Conservation (phyloP, 2,113 vertebrate species). For the Agapornis roseicollis region DNA sequence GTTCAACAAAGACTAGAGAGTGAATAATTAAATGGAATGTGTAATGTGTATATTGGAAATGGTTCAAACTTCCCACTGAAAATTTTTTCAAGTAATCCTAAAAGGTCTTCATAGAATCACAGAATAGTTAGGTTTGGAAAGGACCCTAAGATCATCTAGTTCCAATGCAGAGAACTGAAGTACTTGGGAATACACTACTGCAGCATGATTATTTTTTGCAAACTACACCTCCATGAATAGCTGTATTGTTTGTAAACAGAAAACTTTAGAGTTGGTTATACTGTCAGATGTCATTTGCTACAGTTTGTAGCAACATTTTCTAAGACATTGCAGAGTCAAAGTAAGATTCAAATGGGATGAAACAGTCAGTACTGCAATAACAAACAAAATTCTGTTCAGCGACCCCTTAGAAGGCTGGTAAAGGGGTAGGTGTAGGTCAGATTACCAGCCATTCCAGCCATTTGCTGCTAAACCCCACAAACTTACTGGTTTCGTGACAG, state of each 20-base stretch:
- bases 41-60: not conserved
- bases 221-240: not conserved
- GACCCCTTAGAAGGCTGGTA: not conserved
- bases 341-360: not conserved
- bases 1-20: not conserved
- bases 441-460: not conserved
- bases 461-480: not conserved
- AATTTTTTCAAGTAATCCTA: not conserved
- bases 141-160: too few relatives aligned
- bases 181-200: not conserved
- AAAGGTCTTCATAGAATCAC: not conserved
- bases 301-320: not conserved
- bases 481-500: not conserved
- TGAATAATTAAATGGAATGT: not conserved
- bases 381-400: not conserved
- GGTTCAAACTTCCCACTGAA: not conserved
- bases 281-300: not conserved
- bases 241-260: not conserved
- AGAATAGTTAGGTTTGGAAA: too few relatives aligned
- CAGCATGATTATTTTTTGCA: not conserved
- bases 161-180: not conserved
- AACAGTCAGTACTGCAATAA: not conserved
- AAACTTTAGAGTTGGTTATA: not conserved
- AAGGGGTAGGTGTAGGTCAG: not conserved
- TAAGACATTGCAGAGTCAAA: not conserved